These are phyloP conservation scores for Halictus quadricinctus DNA, from an alignment of 2,888 invertebrate species.

Conservation along the genomic window DNA sequence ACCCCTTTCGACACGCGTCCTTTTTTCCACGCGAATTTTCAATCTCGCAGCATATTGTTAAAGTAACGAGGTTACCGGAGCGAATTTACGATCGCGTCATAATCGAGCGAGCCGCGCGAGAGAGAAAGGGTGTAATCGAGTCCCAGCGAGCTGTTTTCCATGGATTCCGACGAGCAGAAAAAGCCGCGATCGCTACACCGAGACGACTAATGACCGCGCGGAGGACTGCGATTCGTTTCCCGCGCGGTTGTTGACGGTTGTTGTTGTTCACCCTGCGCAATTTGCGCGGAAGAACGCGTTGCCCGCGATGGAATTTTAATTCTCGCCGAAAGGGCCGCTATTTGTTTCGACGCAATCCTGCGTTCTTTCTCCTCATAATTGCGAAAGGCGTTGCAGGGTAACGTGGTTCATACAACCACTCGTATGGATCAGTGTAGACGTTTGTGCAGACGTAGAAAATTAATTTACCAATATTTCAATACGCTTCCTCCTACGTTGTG, in stretches of 20 bases:
- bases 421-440: background rate
- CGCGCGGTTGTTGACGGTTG: background rate
- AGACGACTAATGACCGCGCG: background rate
- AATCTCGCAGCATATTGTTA: constrained; percentile 39
- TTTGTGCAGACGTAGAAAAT: background rate
- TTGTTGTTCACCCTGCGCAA: background rate
- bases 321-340: background rate
- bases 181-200: background rate
- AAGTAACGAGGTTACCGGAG: constrained; percentile 48
- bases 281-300: background rate
- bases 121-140: constrained; percentile 30
- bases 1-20: background rate
- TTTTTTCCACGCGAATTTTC: constrained; percentile 46
- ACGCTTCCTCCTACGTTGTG: background rate
- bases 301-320: background rate
- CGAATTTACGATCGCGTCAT: constrained; percentile 41
- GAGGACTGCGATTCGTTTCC: background rate
- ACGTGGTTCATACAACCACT: background rate
- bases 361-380: background rate
- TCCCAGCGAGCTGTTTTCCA: background rate
- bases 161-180: background rate
- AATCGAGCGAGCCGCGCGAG: constrained; percentile 19
- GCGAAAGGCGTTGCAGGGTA: background rate
- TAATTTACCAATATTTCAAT: background rate
- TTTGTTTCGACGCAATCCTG: background rate